Percentiles rank a stretch among this genome's conserved stretches.
Evolutionary conservation across 2,797 vertebrate species (phyloP).

Genomic region (Apogon talboti): DNA sequence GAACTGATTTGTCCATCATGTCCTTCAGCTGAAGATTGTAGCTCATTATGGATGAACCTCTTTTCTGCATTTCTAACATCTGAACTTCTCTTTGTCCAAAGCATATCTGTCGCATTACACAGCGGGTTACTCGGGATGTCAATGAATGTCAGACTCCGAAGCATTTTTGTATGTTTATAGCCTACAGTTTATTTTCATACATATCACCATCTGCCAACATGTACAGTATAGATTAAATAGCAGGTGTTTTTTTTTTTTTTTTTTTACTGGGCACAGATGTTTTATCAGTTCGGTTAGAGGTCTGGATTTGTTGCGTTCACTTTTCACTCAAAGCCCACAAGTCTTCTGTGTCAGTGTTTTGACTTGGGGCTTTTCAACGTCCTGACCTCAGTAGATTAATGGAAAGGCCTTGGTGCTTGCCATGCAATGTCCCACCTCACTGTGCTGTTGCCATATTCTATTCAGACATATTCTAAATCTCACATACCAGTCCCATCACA

Average conservation of each 20-base stretch:
- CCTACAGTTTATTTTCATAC: slow-evolving; percentile 67
- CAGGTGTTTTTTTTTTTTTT: slow-evolving; percentile 28
- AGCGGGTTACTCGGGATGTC: slow-evolving; percentile 60
- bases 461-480: slow-evolving; percentile 45
- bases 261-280: slow-evolving; percentile 44
- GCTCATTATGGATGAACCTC: slow-evolving; percentile 66
- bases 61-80: slow-evolving; percentile 65
- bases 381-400: slow-evolving; percentile 62
- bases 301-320: slow-evolving; percentile 47
- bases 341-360: slow-evolving; percentile 38
- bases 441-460: slow-evolving; percentile 65
- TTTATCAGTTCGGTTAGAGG: slow-evolving; percentile 42
- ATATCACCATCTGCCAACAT: slow-evolving; percentile 67
- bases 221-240: slow-evolving; percentile 59
- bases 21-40: slow-evolving; percentile 79
- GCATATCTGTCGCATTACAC: slow-evolving; percentile 64
- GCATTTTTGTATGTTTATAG: slow-evolving; percentile 66
- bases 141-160: slow-evolving; percentile 71
- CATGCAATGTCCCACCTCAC: slow-evolving; percentile 65
- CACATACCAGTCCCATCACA: slow-evolving; percentile 35
- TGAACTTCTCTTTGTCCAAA: slow-evolving; percentile 67
- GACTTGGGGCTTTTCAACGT: slow-evolving; percentile 52
- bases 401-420: slow-evolving; percentile 63
- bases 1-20: slow-evolving; percentile 72
- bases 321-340: slow-evolving; percentile 44